These are phyloP conservation scores for Chromobotia macracanthus DNA, from an alignment of 2,797 vertebrate genomes.

Conservation along the genomic window DNA sequence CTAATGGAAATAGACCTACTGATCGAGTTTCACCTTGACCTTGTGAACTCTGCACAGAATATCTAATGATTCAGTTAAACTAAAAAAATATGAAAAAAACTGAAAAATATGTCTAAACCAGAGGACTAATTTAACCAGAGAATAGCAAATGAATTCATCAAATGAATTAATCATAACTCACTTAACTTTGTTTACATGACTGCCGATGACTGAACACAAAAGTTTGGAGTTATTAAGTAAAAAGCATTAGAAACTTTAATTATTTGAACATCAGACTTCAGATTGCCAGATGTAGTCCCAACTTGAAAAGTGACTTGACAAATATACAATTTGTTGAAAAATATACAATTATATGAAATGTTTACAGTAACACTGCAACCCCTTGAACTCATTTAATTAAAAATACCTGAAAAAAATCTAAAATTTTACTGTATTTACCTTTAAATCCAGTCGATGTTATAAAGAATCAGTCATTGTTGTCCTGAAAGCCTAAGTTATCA, in stretches of 20 bases:
- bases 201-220: slow-evolving; percentile 15
- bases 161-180: slow-evolving; percentile 10
- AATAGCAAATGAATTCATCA: too few species aligned
- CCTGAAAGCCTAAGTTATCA: background rate
- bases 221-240: background rate
- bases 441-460: background rate
- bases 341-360: too few species aligned
- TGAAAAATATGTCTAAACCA: background rate
- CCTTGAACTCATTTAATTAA: too few species aligned
- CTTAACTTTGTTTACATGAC: slow-evolving; percentile 30
- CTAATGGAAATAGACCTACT: slow-evolving; percentile 16
- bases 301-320: slow-evolving; percentile 38
- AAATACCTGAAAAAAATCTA: too few species aligned
- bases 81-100: background rate
- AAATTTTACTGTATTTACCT: too few species aligned
- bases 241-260: background rate
- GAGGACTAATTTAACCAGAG: background rate
- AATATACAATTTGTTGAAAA: slow-evolving; percentile 36
- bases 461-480: background rate
- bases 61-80: too few species aligned
- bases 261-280: slow-evolving; percentile 10
- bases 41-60: slow-evolving; percentile 2
- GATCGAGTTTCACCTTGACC: background rate
- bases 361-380: too few species aligned
- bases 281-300: slow-evolving; percentile 10